Base-by-base conservation (phyloP, 92 coral and sea anemone genomes). In the Plumapathes pennacea region DNA sequence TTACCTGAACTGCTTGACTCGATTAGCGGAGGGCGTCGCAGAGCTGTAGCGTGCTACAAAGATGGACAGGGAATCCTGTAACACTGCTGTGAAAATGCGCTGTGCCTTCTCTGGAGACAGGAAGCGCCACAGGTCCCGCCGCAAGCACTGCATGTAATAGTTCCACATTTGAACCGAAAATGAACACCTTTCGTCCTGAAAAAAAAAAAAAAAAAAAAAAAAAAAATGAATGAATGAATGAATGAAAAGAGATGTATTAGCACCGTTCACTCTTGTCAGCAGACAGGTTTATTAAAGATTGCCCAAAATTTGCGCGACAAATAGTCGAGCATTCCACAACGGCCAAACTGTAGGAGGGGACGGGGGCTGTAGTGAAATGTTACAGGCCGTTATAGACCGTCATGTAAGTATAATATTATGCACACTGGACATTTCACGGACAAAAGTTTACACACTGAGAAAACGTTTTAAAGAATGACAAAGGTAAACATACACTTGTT, bases 111-210 rank as follows among this genome's bases (percentile, higher is more conserved):
- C 51, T n/a, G 97, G 94, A 5, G 99, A 88, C 25, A 87, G 82
- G 39, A 60, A 38, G 13, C 49, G 45, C 99, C 99, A 94, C 41
- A 94, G 55, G 37, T 94, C 96, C 13, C 85, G 85, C 30, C 51
- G 94, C 14, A 94, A 41, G 1, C 87, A 92, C 57, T 94, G 94
- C 50, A 94, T 61, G 74, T 88, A 85, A 30, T 62, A 82, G 74
- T 94, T 94, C 99, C 96, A 94, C 99, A 94, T 94, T 73, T 94
- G 99, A 38, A 94, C 74, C 7, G 99, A 71, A 71, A 94, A 94
- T 1, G 99, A 94, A 54, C 99, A 94, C 47, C 99, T 55, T 46
- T 94, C 96, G 37, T 83, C 99, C 99, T 94, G 32, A 18, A 28
- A 54, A 38, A 26, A 58, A 42, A 58, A 43, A 12, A 39, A 38